Evolutionary conservation across 2,888 invertebrate species (phyloP).

Genomic region (Sarcophaga rosellei): DNA sequence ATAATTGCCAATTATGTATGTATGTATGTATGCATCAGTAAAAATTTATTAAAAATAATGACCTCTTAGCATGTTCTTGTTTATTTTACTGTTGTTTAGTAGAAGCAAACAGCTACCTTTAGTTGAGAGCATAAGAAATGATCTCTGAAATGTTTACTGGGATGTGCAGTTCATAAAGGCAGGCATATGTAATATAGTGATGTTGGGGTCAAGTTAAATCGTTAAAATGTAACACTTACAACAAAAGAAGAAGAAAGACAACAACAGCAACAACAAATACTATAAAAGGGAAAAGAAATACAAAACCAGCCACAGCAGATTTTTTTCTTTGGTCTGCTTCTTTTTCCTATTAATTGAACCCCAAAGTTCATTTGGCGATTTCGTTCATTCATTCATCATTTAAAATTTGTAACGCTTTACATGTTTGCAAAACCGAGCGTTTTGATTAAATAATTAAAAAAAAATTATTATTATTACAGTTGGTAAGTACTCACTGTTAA

Average conservation of each 20-base stretch:
- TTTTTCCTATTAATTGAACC: neutral
- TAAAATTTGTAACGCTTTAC: slow-evolving; percentile 8
- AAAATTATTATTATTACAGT: no score
- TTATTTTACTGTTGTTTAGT: no score
- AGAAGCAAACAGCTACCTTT: no score
- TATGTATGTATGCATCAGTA: no score
- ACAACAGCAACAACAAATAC: slow-evolving; percentile 4
- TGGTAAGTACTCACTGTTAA: neutral
- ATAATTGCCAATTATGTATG: no score
- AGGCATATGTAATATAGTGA: neutral
- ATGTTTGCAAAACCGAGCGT: slow-evolving; percentile 3
- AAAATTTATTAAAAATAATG: no score
- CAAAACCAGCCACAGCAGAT: neutral
- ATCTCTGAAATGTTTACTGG: no score
- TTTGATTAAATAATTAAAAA: neutral
- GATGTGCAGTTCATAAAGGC: neutral
- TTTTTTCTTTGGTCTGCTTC: neutral
- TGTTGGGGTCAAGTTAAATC: slow-evolving; percentile 55
- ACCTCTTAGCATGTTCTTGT: no score
- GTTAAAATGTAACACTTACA: slow-evolving; percentile 47
- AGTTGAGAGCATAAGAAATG: no score
- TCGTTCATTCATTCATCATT: slow-evolving; percentile 34
- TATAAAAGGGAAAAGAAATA: neutral
- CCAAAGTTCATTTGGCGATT: slow-evolving; percentile 34
- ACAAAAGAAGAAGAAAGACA: slow-evolving; percentile 4